Evolutionary conservation across 2,113 vertebrate genomes (phyloP).

Genomic region (Anser brachyrhynchus): DNA sequence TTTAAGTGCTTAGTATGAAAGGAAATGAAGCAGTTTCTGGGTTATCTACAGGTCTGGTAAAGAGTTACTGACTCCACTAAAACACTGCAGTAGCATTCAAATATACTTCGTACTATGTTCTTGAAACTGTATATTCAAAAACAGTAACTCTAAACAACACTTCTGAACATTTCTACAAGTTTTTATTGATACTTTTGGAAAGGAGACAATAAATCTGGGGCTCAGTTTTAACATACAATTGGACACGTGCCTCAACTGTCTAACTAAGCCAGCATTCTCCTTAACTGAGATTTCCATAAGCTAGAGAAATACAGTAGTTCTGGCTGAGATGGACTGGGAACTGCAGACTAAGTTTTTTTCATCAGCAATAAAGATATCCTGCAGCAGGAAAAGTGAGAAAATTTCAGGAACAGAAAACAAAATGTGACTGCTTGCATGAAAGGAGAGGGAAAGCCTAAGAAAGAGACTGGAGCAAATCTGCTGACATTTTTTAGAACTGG

Average conservation of each 20-base stretch:
- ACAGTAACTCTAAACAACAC: not conserved
- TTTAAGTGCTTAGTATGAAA: not conserved
- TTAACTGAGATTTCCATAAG: not conserved
- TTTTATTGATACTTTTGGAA: not conserved
- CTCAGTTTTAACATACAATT: not conserved
- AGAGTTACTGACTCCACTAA: not conserved
- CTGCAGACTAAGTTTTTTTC: not conserved
- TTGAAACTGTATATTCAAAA: not conserved
- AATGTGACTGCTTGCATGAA: not conserved
- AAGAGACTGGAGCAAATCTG: not conserved
- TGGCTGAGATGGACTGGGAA: not conserved
- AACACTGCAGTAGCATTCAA: not conserved
- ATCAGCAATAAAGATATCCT: not conserved
- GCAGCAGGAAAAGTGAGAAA: not conserved
- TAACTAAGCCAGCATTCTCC: not conserved
- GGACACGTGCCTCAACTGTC: not conserved
- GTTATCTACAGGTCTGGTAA: not conserved
- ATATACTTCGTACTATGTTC: not conserved
- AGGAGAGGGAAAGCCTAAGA: not conserved
- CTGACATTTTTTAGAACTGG: not conserved
- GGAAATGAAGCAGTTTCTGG: not conserved
- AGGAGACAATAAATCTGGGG: not conserved
- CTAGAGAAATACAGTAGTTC: not conserved
- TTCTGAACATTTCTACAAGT: not conserved
- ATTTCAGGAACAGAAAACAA: not conserved